Evolutionary conservation across 2,113 vertebrate genomes (phyloP).

Genomic region (Pluvialis apricaria): DNA sequence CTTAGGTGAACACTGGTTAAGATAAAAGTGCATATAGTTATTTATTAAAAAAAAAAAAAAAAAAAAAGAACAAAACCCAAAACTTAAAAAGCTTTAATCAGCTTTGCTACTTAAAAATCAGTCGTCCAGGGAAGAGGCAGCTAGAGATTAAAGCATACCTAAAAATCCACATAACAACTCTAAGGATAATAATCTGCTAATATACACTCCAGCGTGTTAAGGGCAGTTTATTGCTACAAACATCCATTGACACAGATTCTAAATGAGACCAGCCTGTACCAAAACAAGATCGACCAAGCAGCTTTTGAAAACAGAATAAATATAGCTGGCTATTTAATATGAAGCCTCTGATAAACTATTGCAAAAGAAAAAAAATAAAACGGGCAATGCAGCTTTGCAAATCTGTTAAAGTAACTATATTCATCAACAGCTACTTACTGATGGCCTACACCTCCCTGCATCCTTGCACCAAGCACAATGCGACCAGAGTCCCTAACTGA

Average conservation of each 20-base stretch:
- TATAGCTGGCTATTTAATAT: neutral
- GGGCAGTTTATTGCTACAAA: neutral
- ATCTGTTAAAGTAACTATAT: neutral
- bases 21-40: neutral
- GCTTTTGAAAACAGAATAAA: neutral
- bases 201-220: neutral
- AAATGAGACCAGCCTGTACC: neutral
- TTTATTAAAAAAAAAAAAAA: neutral
- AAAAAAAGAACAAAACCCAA: neutral
- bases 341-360: neutral
- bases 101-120: constrained; percentile 18
- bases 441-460: neutral
- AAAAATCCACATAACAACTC: neutral
- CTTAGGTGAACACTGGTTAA: neutral
- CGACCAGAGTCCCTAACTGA: neutral
- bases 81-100: constrained; percentile 12
- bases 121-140: neutral
- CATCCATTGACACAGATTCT: neutral
- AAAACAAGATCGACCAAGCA: neutral
- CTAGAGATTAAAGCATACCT: neutral
- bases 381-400: neutral
- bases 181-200: neutral
- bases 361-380: neutral
- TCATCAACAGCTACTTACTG: neutral
- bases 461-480: neutral